Evolutionary conservation across 2,797 vertebrate genomes (phyloP).

Genomic region (Chanos chanos): DNA sequence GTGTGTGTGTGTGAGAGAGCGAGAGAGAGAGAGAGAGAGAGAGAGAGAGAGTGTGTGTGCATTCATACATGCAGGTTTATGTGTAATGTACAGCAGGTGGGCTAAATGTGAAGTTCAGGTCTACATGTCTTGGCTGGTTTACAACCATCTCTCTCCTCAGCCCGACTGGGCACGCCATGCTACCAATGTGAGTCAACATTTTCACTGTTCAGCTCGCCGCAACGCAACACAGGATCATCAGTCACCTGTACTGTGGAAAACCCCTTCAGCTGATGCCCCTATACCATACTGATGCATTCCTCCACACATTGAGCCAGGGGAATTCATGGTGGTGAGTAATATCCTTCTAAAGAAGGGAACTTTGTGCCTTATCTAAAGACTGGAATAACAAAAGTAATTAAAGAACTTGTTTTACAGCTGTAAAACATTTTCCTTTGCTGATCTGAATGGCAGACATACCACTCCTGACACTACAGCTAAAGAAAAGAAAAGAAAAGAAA

Average conservation of each 20-base stretch:
- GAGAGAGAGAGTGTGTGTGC: conserved; percentile 47
- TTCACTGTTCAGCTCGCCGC: conserved; percentile 8
- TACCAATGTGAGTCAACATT: conserved; percentile 48
- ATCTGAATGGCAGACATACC: too few species aligned
- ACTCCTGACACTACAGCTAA: too few species aligned
- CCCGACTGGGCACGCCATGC: conserved; percentile 69
- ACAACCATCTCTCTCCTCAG: conserved; percentile 62
- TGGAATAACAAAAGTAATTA: too few species aligned
- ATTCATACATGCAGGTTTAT: too few species aligned
- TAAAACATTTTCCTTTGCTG: too few species aligned
- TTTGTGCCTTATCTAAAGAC: too few species aligned
- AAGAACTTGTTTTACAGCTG: too few species aligned
- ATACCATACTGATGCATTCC: neutral
- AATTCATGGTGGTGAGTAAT: too few species aligned
- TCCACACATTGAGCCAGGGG: too few species aligned
- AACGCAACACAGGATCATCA: neutral
- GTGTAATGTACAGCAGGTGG: neutral
- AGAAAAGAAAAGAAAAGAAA: too few species aligned
- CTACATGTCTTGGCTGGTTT: conserved; percentile 72
- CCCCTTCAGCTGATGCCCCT: conserved; percentile 6
- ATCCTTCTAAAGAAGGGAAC: too few species aligned
- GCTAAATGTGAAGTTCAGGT: conserved; percentile 33
- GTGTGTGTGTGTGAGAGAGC: too few species aligned
- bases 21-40: conserved; percentile 1
- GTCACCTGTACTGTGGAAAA: conserved; percentile 26